These are phyloP conservation scores for Dicranocentrus wangi DNA, from an alignment of 2,888 invertebrate species.

Conservation along the genomic window DNA sequence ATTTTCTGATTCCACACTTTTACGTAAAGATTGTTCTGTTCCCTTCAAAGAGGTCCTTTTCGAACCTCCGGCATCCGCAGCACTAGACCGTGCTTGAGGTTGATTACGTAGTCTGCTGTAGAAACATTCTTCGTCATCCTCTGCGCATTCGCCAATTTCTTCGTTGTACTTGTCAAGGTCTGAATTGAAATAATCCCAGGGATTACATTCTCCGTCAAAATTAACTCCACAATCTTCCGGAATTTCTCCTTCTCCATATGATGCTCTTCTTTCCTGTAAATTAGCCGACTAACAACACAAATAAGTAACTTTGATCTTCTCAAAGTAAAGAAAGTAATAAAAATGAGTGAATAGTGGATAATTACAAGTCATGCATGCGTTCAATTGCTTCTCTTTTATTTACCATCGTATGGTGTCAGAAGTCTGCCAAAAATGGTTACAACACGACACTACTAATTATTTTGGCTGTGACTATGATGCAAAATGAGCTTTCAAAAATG, in stretches of 20 bases:
- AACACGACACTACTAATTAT: no score
- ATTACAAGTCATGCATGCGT: no score
- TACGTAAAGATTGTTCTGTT: neutral
- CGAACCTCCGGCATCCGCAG: neutral
- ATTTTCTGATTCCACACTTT: neutral
- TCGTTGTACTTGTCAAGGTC: neutral
- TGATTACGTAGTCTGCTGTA: neutral
- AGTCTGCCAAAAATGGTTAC: no score
- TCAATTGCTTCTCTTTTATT: no score
- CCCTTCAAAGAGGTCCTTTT: neutral
- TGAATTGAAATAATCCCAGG: neutral
- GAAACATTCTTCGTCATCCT: constrained; percentile 35
- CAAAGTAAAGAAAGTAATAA: no score
- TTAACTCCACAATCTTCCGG: constrained; percentile 47
- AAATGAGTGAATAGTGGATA: no score
- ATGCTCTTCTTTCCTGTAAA: no score
- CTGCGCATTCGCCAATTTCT: constrained; percentile 42
- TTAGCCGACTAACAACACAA: no score
- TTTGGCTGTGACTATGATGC: no score
- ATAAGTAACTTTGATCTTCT: no score
- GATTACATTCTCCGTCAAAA: constrained; percentile 21
- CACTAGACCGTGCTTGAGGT: neutral
- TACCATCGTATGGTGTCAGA: no score
- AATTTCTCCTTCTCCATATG: constrained; percentile 9
- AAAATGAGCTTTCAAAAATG: no score